These are phyloP conservation scores for Diarsia brunnea DNA, from an alignment of 2,888 invertebrate genomes.

Conservation along the genomic window DNA sequence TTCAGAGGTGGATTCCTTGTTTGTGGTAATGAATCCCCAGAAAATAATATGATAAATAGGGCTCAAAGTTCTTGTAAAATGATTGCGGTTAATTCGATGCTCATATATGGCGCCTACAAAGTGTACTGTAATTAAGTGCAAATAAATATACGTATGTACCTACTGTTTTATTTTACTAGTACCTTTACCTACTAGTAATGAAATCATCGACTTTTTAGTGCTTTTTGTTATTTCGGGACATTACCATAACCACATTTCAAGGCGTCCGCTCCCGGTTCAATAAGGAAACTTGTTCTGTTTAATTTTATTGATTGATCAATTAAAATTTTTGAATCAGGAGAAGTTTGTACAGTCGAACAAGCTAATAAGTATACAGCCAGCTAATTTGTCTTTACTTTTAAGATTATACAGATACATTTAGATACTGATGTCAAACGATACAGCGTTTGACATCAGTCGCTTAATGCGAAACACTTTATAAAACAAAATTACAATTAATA, in stretches of 20 bases:
- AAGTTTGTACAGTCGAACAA: too few relatives aligned
- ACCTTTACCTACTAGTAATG: neutral
- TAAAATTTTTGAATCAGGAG: neutral
- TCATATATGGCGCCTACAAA: neutral
- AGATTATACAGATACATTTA: too few relatives aligned
- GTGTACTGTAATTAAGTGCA: neutral
- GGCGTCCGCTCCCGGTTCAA: neutral
- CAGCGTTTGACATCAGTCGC: too few relatives aligned
- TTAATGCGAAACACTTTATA: too few relatives aligned
- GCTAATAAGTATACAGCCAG: too few relatives aligned
- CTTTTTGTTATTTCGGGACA: neutral
- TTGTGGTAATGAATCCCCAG: conserved; percentile 2
- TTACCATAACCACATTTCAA: conserved; percentile 6
- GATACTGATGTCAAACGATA: too few relatives aligned
- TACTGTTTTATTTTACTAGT: neutral
- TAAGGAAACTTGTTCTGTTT: conserved; percentile 20
- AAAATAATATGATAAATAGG: neutral
- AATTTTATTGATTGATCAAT: neutral
- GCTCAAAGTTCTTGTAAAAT: neutral
- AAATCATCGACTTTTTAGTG: neutral
- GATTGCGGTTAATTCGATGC: neutral
- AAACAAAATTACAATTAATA: too few relatives aligned
- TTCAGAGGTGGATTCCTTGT: neutral
- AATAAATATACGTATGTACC: neutral
- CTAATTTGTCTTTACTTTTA: too few relatives aligned